These are phyloP conservation scores for Pongo pygmaeus DNA, from an alignment of 2,113 vertebrate genomes.

Conservation along the genomic window DNA sequence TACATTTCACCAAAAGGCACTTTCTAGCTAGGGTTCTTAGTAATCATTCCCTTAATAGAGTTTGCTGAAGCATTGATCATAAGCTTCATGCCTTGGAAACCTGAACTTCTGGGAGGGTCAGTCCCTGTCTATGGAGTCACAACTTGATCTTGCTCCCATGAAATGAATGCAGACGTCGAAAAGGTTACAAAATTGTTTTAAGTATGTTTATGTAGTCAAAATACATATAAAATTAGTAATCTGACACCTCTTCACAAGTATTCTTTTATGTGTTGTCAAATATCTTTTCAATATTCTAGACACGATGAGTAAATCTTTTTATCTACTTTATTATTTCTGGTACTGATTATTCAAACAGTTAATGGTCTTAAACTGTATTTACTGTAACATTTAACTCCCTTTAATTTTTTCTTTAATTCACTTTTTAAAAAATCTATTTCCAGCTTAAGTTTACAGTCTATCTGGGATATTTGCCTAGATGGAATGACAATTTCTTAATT, in stretches of 20 bases:
- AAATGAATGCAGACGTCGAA: neutral
- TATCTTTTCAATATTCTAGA: conserved; percentile 50
- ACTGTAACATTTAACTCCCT: conserved; percentile 24
- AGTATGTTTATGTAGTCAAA: neutral
- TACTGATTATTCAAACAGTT: conserved; percentile 43
- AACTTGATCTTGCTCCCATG: neutral
- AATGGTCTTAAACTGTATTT: conserved; percentile 37
- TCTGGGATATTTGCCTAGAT: neutral
- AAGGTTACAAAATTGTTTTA: neutral
- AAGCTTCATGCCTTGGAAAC: neutral
- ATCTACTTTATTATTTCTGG: conserved; percentile 35
- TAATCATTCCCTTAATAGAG: neutral
- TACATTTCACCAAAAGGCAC: conserved; percentile 37
- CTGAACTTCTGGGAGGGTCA: neutral
- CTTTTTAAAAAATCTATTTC: conserved; percentile 28
- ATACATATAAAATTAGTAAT: neutral
- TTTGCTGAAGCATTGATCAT: neutral
- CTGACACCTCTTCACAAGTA: neutral
- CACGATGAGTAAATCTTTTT: conserved; percentile 11
- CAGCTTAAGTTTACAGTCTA: conserved; percentile 1
- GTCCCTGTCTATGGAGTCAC: neutral
- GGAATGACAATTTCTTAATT: conserved; percentile 43
- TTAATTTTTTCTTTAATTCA: conserved; percentile 18
- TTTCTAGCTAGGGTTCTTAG: neutral
- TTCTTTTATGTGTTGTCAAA: neutral